phyloP scores from a whole-genome alignment of 2,113 vertebrate species.

The Tragelaphus imberbis region DNA sequence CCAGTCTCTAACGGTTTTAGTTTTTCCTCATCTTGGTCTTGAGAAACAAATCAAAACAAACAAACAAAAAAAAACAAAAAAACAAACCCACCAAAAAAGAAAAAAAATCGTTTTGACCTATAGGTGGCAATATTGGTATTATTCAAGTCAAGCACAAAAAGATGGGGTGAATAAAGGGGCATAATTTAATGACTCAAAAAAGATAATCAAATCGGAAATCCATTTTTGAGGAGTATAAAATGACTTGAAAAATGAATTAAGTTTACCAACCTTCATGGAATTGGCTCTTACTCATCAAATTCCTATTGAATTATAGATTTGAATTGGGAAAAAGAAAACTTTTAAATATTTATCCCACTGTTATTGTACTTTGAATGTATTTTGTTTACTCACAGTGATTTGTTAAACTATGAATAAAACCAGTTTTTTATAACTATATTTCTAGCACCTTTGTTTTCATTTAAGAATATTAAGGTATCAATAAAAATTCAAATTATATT shows the following conservation, averaged over 20 bases:
- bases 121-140: constrained; percentile 58
- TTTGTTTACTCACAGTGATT: background rate
- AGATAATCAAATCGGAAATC: background rate
- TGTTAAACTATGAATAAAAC: background rate
- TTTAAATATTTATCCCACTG: background rate
- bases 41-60: background rate
- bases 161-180: background rate
- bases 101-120: constrained; percentile 21
- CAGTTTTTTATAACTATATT: background rate
- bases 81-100: background rate
- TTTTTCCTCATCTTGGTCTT: background rate
- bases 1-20: background rate
- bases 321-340: background rate
- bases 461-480: background rate
- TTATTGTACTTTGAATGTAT: background rate
- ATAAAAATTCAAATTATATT: background rate
- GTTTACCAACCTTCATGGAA: background rate
- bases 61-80: background rate
- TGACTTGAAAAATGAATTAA: background rate
- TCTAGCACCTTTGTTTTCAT: background rate
- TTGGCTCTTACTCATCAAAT: background rate
- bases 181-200: background rate
- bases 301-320: background rate
- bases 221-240: background rate
- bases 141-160: background rate